Evolutionary conservation across 2,888 invertebrate genomes (phyloP).

Genomic region (Apoda limacodes): DNA sequence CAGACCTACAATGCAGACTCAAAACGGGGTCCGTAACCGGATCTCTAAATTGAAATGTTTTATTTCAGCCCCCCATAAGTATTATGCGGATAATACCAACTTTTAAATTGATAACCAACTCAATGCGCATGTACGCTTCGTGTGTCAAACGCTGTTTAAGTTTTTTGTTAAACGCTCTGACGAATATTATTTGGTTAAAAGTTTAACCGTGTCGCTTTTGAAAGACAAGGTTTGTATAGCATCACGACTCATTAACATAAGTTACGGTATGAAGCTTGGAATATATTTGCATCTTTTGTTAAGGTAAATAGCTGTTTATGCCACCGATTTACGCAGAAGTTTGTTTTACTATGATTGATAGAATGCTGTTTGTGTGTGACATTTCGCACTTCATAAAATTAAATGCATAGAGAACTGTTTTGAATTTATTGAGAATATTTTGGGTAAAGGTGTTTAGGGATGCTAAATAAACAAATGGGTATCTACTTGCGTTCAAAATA

Average conservation of each 20-base stretch:
- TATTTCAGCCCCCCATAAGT: constrained; percentile 49
- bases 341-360: constrained; percentile 48
- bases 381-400: constrained; percentile 43
- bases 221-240: constrained; percentile 26
- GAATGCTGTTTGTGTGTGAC: constrained; percentile 26
- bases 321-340: constrained; percentile 42
- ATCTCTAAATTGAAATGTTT: constrained; percentile 70
- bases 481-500: no score
- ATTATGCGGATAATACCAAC: constrained; percentile 57
- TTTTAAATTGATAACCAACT: constrained; percentile 66
- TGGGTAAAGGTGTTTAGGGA: no score
- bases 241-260: constrained; percentile 42
- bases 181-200: constrained; percentile 57
- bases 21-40: constrained; percentile 62
- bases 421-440: no score
- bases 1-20: constrained; percentile 63
- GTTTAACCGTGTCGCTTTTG: constrained; percentile 57
- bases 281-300: constrained; percentile 40
- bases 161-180: constrained; percentile 32
- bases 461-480: no score
- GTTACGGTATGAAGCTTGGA: constrained; percentile 25
- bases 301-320: constrained; percentile 39
- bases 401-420: no score
- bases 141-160: constrained; percentile 48
- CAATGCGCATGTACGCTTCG: constrained; percentile 42